Evolutionary conservation across 2,888 invertebrate genomes (phyloP).

Genomic region (Margaritifera margaritifera): DNA sequence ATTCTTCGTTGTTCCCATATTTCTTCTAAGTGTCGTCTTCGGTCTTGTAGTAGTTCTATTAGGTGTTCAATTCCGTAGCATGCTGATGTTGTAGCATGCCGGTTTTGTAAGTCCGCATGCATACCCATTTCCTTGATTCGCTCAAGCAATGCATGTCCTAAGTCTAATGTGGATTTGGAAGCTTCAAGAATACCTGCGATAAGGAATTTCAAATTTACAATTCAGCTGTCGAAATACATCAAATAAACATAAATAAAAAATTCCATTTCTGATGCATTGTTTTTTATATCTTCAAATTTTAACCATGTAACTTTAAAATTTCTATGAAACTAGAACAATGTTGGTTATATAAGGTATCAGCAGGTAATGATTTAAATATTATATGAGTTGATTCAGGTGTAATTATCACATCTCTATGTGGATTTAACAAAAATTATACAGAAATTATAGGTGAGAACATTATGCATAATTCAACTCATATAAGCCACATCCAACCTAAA

Average conservation of each 20-base stretch:
- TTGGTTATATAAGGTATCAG: no score
- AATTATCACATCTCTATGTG: no score
- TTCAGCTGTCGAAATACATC: not conserved
- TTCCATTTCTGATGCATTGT: no score
- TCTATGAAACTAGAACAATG: no score
- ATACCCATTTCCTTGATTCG: constrained; percentile 83
- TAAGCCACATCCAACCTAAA: no score
- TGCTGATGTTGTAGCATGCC: constrained; percentile 74
- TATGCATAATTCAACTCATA: no score
- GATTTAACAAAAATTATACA: no score
- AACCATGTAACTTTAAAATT: no score
- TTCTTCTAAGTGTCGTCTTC: constrained; percentile 81
- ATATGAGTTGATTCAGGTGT: no score
- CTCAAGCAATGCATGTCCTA: constrained; percentile 84
- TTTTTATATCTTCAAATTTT: no score
- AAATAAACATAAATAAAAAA: not conserved
- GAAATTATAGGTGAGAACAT: no score
- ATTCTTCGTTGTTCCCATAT: constrained; percentile 80
- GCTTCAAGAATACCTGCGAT: constrained; percentile 80
- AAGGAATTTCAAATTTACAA: not conserved
- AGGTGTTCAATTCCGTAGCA: constrained; percentile 75
- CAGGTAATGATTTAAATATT: no score
- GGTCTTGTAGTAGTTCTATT: constrained; percentile 79
- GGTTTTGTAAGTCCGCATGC: constrained; percentile 79
- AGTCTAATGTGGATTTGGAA: constrained; percentile 85